Percentiles rank a stretch among this genome's conserved stretches.
phyloP scores from a whole-genome alignment of 1,140 invertebrate species.

The Gerris buenoi region DNA sequence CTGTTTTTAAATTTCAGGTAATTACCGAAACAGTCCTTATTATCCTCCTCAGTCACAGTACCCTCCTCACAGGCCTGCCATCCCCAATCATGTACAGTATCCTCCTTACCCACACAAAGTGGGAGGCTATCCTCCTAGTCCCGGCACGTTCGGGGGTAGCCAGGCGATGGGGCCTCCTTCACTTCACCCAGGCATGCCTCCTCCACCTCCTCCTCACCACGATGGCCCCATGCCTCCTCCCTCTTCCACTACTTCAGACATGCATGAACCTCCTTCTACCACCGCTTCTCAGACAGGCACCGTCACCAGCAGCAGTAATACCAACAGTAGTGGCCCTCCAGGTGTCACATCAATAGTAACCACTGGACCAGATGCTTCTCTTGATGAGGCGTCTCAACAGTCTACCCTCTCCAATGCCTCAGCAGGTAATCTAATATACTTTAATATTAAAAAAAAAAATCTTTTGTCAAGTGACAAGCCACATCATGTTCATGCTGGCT shows the following conservation, averaged over 20 bases:
- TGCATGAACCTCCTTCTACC: constrained; percentile 20
- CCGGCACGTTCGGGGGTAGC: constrained; percentile 33
- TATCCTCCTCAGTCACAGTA: constrained; percentile 29
- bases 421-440: constrained; percentile 56
- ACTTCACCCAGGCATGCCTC: constrained; percentile 33
- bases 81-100: constrained; percentile 37
- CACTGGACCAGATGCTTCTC: constrained; percentile 66
- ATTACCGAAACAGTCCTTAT: constrained; percentile 31
- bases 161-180: constrained; percentile 37
- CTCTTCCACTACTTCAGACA: constrained; percentile 39
- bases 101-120: constrained; percentile 40
- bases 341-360: constrained; percentile 71
- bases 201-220: constrained; percentile 30
- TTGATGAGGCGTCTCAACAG: constrained; percentile 81
- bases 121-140: constrained; percentile 34
- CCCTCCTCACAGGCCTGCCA: constrained; percentile 30
- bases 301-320: constrained; percentile 24
- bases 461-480: too few relatives aligned
- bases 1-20: too few relatives aligned
- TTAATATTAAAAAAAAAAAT: too few relatives aligned
- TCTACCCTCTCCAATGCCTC: constrained; percentile 81
- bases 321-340: constrained; percentile 27
- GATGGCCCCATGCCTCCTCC: constrained; percentile 40
- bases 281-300: constrained; percentile 14
- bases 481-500: too few relatives aligned